Base-by-base conservation (phyloP, 2,888 invertebrate species). In the Clepsis dumicolana region DNA sequence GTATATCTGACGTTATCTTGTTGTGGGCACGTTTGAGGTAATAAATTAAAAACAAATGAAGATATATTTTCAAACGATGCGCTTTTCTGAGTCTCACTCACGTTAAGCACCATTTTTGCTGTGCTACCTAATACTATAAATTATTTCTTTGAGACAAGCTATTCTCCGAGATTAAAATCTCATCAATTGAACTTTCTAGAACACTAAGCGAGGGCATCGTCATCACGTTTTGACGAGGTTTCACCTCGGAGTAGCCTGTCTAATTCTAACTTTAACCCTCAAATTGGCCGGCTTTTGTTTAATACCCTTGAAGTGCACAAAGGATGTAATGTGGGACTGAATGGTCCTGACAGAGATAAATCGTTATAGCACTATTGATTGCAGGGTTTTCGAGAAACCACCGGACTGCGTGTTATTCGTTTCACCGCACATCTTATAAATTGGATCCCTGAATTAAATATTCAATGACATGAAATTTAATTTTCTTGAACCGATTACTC, bases 241-340 rank as follows among this genome's bases (percentile, higher is more conserved):
- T 56, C 48, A 32, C 53, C 53, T 65, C 52, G 41, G 61, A 66
- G 35, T 14, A 21, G 44, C 54, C 21, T 65, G 27, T 54, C 66
- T 54, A 65, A 66, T 66, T 54, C 66, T 54, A 65, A 66, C 62
- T 44, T 48, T 53, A 66, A 65, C 59, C 65, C 66, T 18, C 14
- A 44, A 41, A 35, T 24, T 44, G 48, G 25, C 25, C 25, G 21
- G 27, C 61, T 48, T 67, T 62, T 67, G 66, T 67, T 48, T 21
- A 38, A 44, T 38, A 67, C 24, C 69, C 71, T 71, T 71, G 71
- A 64, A 41, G 38, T 41, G 54, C 56, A 71, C 71, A 71, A 71
- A 71, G 60, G 62, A 61, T 65, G 70, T 60, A 64, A 71, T 60
- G 59, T 62, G 27, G 32, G 44, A 53, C 35, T 56, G 53, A 16